Percentiles rank a stretch among this genome's conserved stretches.
These are phyloP conservation scores for Leptonema lineaticorne DNA, from an alignment of 1,140 invertebrate genomes.

Conservation along the genomic window DNA sequence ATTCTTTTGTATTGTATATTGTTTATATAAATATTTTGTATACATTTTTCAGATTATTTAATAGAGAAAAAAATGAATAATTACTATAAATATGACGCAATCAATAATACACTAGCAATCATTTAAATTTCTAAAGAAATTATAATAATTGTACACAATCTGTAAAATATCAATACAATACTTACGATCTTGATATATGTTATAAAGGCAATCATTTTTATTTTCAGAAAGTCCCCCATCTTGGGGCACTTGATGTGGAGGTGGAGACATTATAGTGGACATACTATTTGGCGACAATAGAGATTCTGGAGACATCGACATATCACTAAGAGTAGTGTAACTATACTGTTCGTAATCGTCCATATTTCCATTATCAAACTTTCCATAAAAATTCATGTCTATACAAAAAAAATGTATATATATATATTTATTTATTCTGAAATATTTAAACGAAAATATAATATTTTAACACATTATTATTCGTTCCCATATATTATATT, in stretches of 20 bases:
- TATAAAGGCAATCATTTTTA: neutral
- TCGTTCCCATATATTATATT: too few relatives aligned
- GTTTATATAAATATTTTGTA: neutral
- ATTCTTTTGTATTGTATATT: too few relatives aligned
- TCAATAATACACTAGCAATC: neutral
- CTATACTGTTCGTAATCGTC: neutral
- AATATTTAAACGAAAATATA: too few relatives aligned
- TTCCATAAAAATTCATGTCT: too few relatives aligned
- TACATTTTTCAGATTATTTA: neutral
- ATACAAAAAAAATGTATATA: too few relatives aligned
- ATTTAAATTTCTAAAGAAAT: neutral
- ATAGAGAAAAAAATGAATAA: neutral
- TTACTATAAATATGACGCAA: neutral
- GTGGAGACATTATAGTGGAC: conserved; percentile 36
- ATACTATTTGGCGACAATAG: conserved; percentile 4
- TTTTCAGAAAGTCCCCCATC: neutral
- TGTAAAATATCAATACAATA: neutral
- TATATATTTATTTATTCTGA: too few relatives aligned
- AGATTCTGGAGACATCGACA: neutral
- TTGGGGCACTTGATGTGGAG: conserved; percentile 25
- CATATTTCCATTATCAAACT: too few relatives aligned
- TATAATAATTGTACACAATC: neutral
- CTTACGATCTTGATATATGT: conserved; percentile 13
- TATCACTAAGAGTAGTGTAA: neutral
- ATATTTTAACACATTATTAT: too few relatives aligned